phyloP scores from a whole-genome alignment of 2,113 vertebrate species.

The Saccopteryx bilineata region DNA sequence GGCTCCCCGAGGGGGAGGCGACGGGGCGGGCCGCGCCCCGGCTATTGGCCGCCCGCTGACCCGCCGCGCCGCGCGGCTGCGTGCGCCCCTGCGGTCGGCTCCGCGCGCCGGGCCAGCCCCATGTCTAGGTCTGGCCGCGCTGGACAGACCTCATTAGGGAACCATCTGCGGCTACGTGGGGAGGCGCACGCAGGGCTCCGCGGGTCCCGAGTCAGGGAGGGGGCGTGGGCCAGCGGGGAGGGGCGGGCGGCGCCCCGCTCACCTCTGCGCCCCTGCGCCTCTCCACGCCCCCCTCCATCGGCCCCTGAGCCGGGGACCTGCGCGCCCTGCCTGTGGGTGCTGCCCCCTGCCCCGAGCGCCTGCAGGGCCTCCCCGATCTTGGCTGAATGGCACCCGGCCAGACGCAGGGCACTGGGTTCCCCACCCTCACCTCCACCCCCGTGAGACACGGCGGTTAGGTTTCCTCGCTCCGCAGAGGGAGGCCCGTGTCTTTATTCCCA shows the following conservation, averaged over 20 bases:
- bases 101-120: not conserved
- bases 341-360: not conserved
- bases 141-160: not conserved
- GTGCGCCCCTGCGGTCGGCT: not conserved
- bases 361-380: accelerated
- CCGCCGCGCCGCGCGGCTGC: not conserved
- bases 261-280: not conserved
- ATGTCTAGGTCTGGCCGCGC: not conserved
- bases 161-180: constrained; percentile 72
- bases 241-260: not conserved
- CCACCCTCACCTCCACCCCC: no score
- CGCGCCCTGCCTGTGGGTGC: accelerated
- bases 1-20: constrained; percentile 14
- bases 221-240: not conserved
- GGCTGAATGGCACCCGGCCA: not conserved
- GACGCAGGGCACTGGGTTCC: not conserved
- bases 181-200: constrained; percentile 54
- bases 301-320: no score
- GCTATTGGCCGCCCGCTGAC: constrained; percentile 71
- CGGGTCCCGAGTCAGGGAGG: not conserved
- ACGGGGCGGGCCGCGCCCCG: constrained; percentile 41
- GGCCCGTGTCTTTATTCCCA: not conserved
- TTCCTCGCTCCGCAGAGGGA: not conserved
- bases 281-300: no score
- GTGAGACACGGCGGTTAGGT: not conserved